These are phyloP conservation scores for Scophthalmus maximus DNA, from an alignment of 2,113 vertebrate species.

Conservation along the genomic window DNA sequence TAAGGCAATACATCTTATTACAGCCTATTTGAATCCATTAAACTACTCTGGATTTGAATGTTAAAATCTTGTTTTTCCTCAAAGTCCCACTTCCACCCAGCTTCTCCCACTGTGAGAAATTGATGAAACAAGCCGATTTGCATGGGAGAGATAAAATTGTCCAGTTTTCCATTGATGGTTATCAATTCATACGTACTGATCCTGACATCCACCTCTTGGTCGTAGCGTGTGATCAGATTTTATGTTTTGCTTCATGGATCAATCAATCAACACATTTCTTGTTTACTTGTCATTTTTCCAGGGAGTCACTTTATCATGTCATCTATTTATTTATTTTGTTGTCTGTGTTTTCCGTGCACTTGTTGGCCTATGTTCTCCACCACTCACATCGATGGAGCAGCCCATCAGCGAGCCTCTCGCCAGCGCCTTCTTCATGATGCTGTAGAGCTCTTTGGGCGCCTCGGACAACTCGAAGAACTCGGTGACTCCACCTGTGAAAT, in stretches of 20 bases:
- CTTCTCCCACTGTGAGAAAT: not conserved
- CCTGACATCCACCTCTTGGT: not conserved
- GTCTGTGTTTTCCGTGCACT: not conserved
- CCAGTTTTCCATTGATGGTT: no score
- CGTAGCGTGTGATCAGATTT: not conserved
- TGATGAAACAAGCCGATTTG: not conserved
- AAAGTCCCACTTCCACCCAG: not conserved
- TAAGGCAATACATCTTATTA: no score
- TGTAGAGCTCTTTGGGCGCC: slow-evolving; percentile 90
- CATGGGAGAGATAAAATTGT: not conserved
- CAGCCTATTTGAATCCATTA: not conserved
- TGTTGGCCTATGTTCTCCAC: not conserved
- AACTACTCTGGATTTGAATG: not conserved
- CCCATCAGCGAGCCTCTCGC: slow-evolving; percentile 97
- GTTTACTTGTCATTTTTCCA: no score
- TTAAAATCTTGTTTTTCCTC: not conserved
- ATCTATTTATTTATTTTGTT: not conserved
- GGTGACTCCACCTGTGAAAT: slow-evolving; percentile 97
- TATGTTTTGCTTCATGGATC: no score
- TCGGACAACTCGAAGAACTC: slow-evolving; percentile 94
- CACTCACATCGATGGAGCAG: slow-evolving; percentile 95
- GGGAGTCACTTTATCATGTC: no score
- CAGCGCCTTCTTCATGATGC: slow-evolving; percentile 94
- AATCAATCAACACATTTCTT: no score
- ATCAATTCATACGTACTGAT: no score